phyloP scores from a whole-genome alignment of 2,113 vertebrate species.

The Burhinus bistriatus region DNA sequence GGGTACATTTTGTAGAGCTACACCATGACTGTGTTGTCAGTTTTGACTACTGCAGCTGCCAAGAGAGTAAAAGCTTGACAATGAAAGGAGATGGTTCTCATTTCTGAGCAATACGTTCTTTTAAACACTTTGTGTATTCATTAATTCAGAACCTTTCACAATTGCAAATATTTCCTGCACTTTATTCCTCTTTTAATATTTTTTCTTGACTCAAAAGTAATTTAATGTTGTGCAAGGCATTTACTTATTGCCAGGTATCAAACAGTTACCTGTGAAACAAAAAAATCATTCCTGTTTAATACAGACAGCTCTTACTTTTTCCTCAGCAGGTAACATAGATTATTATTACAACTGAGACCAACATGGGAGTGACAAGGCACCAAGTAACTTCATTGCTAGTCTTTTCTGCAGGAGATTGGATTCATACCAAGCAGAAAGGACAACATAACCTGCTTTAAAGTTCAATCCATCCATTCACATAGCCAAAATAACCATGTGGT shows the following conservation, averaged over 20 bases:
- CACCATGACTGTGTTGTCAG: not conserved
- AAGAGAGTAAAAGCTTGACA: not conserved
- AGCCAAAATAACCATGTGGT: fast-evolving
- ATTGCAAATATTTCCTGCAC: not conserved
- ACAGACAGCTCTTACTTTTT: not conserved
- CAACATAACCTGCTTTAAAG: not conserved
- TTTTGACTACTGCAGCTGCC: not conserved
- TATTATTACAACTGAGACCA: not conserved
- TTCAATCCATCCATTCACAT: not conserved
- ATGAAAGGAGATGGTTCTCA: not conserved
- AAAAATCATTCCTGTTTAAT: not conserved
- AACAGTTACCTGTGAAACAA: not conserved
- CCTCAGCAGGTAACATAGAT: not conserved
- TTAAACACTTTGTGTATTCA: not conserved
- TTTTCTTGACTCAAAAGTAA: not conserved
- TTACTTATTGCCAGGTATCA: not conserved
- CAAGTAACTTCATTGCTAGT: not conserved
- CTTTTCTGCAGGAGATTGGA: not conserved
- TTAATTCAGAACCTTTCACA: not conserved
- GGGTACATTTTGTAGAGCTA: not conserved
- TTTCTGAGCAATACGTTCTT: not conserved
- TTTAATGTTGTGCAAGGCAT: not conserved
- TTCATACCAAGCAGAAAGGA: not conserved
- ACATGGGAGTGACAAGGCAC: not conserved
- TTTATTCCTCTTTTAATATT: not conserved